Evolutionary conservation across 2,888 invertebrate genomes (phyloP), one percentile per base, ranked within the genome.

Genomic region (Pantelozetes paolii): DNA sequence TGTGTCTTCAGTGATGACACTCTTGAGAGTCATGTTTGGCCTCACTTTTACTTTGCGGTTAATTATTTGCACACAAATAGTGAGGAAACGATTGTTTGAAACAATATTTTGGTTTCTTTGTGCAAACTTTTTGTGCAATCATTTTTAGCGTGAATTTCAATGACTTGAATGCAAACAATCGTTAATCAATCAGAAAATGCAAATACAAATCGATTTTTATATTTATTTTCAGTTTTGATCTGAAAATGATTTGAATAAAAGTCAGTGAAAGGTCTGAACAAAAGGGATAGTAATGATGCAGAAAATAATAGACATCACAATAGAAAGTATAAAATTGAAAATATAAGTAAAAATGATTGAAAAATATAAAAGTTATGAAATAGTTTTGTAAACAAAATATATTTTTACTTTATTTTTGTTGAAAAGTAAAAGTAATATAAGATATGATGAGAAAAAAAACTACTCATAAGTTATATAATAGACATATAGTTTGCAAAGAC

Each of bases 231-330:
- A 48, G 48, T 48, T 48, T n/a, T 3, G 15, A 48, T 13, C 15
- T 32, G 30, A 59, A 59, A 64, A 20, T 32, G 3, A 62, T 32
- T 32, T 62, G 62, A 62, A 62, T 62, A 62, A 15, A 62, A 26
- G 26, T 54, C 3, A 57, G 9, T 1, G 57, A 57, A 18, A 64
- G 18, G 36, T 64, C 36, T 32, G 20, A 45, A 69, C 69, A 69
- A 69, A 69, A 42, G 42, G 18, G 28, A 69, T 40, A 45, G 26
- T 26, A 69, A 69, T 69, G 69, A 69, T 69, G 45, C 26, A 26
- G 69, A 69, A 69, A 69, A 69, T 69, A 69, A 69, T 69, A 69
- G 45, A 18, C 2, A 42, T 69, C 42, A 69, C 69, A 69, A 59
- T 59, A 59, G 59, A 32, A 26, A 15, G 20, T 67, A 13, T 15